Percentiles rank a stretch among this genome's conserved stretches.
Evolutionary conservation across 2,113 vertebrate genomes (phyloP).

Genomic region (Chelonoidis abingdonii): DNA sequence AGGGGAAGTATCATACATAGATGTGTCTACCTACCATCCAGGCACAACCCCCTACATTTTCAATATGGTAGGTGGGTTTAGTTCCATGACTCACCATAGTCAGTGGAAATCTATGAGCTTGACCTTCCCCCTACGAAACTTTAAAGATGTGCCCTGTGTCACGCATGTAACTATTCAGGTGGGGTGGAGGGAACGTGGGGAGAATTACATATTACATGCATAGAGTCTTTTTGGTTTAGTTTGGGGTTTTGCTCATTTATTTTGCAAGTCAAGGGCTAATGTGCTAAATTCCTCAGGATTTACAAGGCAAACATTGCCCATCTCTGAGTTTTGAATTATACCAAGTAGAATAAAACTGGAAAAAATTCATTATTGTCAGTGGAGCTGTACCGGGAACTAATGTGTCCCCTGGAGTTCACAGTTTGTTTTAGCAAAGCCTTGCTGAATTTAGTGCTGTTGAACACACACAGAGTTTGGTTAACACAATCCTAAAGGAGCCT

Average conservation of each 20-base stretch:
- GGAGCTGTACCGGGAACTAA: not conserved
- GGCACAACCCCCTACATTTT: too few relatives aligned
- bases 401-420: not conserved
- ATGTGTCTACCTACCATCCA: too few relatives aligned
- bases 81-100: not conserved
- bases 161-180: not conserved
- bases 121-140: not conserved
- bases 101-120: not conserved
- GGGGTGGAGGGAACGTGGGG: not conserved
- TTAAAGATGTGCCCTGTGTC: not conserved
- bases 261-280: not conserved
- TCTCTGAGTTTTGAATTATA: not conserved
- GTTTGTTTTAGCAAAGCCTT: not conserved
- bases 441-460: not conserved
- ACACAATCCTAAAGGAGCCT: not conserved
- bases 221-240: not conserved
- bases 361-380: not conserved
- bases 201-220: not conserved
- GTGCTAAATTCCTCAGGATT: not conserved
- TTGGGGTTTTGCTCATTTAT: not conserved
- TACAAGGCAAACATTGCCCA: not conserved
- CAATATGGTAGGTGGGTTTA: too few relatives aligned
- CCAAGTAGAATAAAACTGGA: not conserved
- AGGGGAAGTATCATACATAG: too few relatives aligned
- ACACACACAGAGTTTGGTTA: not conserved